Evolutionary conservation across 2,113 vertebrate species (phyloP), one percentile per base, ranked within the genome.

Genomic region (Brachypteracias leptosomus): DNA sequence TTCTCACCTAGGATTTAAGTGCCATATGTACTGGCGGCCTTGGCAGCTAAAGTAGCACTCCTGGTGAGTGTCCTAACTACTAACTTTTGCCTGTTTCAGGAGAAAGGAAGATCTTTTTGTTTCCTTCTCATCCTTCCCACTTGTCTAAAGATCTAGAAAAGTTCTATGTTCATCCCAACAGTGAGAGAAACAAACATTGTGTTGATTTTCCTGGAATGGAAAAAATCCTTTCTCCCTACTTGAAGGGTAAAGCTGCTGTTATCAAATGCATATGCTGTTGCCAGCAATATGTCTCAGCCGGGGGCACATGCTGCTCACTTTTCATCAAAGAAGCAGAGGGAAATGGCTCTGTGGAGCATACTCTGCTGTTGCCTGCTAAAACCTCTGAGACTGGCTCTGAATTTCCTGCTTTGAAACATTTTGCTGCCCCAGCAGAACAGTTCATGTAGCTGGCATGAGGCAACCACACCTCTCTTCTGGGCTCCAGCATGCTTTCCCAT

Each of bases 401-500:
- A 81, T 91, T 92, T 96, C 84, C 91, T 90, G 89, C 93, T 94
- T 91, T 91, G 81, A 96, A 95, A 81, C 44, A 51, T 89, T 93
- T 89, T 94, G 80, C 93, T 91, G 16, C 54, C 58, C 93, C 91
- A 93, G 91, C 87, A 90, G 66, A 94, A 88, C 0, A 0, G 63
- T 80, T 93, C 36, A 12, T 75, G 65, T 66, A 91, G 63, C 74
- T 95, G 96, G 89, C 91, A 95, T 87, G 84, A 95, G 87, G 78
- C 81, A 89, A 58, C 95, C 93, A 96, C 94, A 91, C 96, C 85
- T 91, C 87, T 94, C 61, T 89, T 92, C 65, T 94, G 91, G 81
- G 16, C 36, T 95, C 66, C 74, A 92, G 77, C 40, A 72, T 61
- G 58, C 44, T 95, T 87, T 91, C 94, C 85, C 91, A 93, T 91